Conservation (phyloP, 2,888 invertebrate genomes). For the Himalopsyche anomala region DNA sequence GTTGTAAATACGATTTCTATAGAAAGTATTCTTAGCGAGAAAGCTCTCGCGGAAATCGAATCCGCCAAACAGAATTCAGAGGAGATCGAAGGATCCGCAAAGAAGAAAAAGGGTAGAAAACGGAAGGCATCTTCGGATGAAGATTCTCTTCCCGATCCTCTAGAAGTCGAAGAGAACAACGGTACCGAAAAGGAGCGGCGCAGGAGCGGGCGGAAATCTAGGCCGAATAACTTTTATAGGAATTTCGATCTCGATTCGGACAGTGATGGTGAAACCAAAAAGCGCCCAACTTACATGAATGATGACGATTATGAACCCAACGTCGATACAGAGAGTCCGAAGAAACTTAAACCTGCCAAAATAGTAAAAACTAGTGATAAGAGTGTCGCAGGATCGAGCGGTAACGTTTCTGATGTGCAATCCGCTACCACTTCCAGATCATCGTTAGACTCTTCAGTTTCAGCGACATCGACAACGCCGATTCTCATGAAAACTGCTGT, state of each 20-base stretch:
- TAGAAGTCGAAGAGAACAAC: slow-evolving; percentile 41
- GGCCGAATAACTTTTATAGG: slow-evolving; percentile 53
- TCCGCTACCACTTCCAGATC: not conserved
- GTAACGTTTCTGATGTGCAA: not conserved
- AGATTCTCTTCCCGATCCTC: slow-evolving; percentile 23
- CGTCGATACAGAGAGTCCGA: slow-evolving; percentile 41
- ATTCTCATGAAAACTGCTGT: not conserved
- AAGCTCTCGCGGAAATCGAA: not conserved
- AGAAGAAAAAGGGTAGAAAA: slow-evolving; percentile 12
- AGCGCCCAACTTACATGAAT: slow-evolving; percentile 2
- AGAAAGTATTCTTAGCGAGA: not conserved
- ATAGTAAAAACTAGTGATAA: slow-evolving; percentile 9
- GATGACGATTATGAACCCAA: slow-evolving; percentile 52
- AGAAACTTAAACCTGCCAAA: slow-evolving; percentile 48
- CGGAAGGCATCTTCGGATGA: slow-evolving; percentile 7
- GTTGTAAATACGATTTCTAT: slow-evolving; percentile 12
- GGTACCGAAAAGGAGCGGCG: slow-evolving; percentile 17
- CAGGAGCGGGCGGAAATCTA: slow-evolving; percentile 50
- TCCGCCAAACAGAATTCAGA: not conserved
- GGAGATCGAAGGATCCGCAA: not conserved
- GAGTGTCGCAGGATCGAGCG: not conserved
- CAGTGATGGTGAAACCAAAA: slow-evolving; percentile 52
- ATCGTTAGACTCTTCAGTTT: not conserved
- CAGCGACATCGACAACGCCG: not conserved
- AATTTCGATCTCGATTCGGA: slow-evolving; percentile 56